Percentiles rank a stretch among this genome's conserved stretches.
Evolutionary conservation across 1,140 invertebrate genomes (phyloP).

Genomic region (Drosophila ercepeae): DNA sequence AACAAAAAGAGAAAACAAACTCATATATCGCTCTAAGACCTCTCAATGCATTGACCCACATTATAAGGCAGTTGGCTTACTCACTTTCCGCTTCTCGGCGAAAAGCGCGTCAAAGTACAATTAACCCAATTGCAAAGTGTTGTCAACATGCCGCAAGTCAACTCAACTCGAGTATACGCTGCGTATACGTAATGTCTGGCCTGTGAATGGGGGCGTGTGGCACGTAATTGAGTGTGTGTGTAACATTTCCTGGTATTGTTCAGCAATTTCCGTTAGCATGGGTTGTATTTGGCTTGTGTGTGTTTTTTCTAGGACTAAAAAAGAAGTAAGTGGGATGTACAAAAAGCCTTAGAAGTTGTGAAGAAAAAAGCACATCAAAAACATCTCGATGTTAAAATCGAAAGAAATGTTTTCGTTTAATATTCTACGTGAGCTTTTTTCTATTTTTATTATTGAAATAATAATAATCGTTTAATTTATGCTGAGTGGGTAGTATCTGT

Average conservation of each 20-base stretch:
- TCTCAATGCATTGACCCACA: slow-evolving; percentile 63
- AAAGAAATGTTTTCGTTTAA: neutral
- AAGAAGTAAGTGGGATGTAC: neutral
- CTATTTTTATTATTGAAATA: too few species aligned
- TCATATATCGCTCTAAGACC: neutral
- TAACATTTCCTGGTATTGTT: slow-evolving; percentile 73
- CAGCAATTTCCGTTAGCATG: slow-evolving; percentile 68
- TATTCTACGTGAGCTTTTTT: too few species aligned
- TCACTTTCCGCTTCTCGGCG: slow-evolving; percentile 27
- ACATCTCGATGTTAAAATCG: neutral
- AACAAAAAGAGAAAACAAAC: neutral
- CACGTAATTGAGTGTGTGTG: slow-evolving; percentile 61
- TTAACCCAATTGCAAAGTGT: slow-evolving; percentile 79
- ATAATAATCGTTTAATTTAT: too few species aligned
- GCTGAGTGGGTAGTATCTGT: too few species aligned
- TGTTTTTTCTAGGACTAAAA: slow-evolving; percentile 11
- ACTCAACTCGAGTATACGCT: slow-evolving; percentile 56
- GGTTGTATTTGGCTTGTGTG: slow-evolving; percentile 31
- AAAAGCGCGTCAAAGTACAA: slow-evolving; percentile 69
- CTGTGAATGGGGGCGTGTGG: slow-evolving; percentile 7
- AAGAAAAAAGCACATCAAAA: neutral
- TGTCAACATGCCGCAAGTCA: slow-evolving; percentile 74
- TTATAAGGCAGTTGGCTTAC: slow-evolving; percentile 29
- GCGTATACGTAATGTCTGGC: slow-evolving; percentile 66
- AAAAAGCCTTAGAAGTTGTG: neutral